These are phyloP conservation scores for Centropus bengalensis DNA, from an alignment of 2,113 vertebrate genomes.

Conservation along the genomic window DNA sequence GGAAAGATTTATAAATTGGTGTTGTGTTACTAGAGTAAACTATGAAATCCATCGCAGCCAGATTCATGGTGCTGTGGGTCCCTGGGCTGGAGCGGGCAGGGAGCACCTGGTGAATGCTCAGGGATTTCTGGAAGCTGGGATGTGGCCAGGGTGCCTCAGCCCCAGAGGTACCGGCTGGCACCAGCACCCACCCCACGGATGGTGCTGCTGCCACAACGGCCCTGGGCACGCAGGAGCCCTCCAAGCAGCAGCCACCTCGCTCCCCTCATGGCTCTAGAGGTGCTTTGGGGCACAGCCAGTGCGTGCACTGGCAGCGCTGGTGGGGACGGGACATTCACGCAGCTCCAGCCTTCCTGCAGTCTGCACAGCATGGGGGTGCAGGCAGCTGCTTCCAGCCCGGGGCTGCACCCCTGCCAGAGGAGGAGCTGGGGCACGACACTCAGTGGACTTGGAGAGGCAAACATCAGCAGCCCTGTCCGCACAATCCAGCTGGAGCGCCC, in stretches of 20 bases:
- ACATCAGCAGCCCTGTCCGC: not conserved
- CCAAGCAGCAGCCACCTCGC: too few species aligned
- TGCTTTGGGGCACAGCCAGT: not conserved
- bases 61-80: fast-evolving
- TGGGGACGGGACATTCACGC: not conserved
- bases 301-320: not conserved
- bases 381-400: too few species aligned
- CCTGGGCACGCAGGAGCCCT: too few species aligned
- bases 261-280: not conserved
- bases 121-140: not conserved
- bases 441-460: not conserved
- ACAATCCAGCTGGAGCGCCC: not conserved
- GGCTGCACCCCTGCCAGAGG: not conserved
- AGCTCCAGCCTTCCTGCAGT: too few species aligned
- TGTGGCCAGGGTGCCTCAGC: not conserved
- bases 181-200: not conserved
- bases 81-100: not conserved
- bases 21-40: not conserved
- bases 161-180: not conserved
- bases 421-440: not conserved
- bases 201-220: not conserved
- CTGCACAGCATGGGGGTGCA: too few species aligned
- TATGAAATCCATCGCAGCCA: not conserved
- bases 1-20: constrained; percentile 42
- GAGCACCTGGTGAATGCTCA: not conserved